A percentile compares a stretch with the other conserved stretches of the same genome.
phyloP scores from a whole-genome alignment of 1,140 invertebrate species.

The Pseudachorutes palmiensis region DNA sequence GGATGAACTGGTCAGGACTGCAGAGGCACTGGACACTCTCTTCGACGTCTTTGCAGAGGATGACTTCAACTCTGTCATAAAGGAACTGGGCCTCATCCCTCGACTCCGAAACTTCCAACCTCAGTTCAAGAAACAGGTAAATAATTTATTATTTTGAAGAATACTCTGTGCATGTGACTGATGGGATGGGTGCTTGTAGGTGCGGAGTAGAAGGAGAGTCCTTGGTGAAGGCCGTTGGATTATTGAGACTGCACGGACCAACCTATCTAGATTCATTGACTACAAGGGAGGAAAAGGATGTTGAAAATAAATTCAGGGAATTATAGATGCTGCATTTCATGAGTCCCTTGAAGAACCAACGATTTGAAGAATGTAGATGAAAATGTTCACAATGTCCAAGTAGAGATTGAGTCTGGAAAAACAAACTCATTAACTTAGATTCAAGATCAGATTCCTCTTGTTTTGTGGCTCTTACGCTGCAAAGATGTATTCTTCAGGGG shows the following conservation, averaged over 20 bases:
- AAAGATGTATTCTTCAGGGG: constrained; percentile 66
- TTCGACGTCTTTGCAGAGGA: constrained; percentile 72
- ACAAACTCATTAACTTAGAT: too few relatives aligned
- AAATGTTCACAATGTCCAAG: constrained; percentile 83
- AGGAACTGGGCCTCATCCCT: constrained; percentile 54
- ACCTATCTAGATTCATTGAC: constrained; percentile 61
- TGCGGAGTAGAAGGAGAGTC: constrained; percentile 53
- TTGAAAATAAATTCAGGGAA: background rate
- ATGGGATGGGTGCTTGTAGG: constrained; percentile 42
- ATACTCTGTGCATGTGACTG: background rate
- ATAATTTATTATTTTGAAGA: constrained; percentile 11
- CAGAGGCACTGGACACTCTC: constrained; percentile 63
- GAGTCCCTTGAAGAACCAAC: constrained; percentile 49
- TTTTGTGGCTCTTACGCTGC: too few relatives aligned
- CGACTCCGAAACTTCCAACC: constrained; percentile 52
- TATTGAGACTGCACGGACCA: constrained; percentile 58
- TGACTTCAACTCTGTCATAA: constrained; percentile 56
- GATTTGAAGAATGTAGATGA: constrained; percentile 75
- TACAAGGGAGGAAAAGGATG: constrained; percentile 48
- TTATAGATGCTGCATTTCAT: too few relatives aligned
- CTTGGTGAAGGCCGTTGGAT: constrained; percentile 57
- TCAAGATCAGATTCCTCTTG: too few relatives aligned
- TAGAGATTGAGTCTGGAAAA: constrained; percentile 88
- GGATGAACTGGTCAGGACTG: constrained; percentile 56
- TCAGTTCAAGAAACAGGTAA: constrained; percentile 57